Conservation (phyloP, 2,888 invertebrate species). For the Molanna angustata region DNA sequence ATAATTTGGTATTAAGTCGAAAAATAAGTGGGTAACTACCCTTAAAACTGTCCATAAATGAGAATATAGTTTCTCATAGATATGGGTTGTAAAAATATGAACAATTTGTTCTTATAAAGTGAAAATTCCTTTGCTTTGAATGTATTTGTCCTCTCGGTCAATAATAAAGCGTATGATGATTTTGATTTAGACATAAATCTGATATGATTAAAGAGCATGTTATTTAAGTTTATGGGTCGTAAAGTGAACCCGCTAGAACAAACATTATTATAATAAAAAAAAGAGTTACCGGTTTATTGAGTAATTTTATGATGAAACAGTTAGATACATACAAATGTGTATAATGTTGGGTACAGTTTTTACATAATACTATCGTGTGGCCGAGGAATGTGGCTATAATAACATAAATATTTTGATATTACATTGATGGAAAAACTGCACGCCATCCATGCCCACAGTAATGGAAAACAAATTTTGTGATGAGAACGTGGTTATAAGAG, state of each 20-base stretch:
- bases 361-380: too few species aligned
- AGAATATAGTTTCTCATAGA: not conserved
- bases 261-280: conserved; percentile 9
- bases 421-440: too few species aligned
- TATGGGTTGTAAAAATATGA: too few species aligned
- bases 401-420: too few species aligned
- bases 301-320: conserved; percentile 7
- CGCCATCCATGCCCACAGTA: too few species aligned
- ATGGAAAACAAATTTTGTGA: too few species aligned
- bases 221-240: conserved; percentile 1
- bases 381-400: too few species aligned
- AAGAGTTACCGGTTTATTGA: conserved; percentile 5
- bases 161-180: not conserved
- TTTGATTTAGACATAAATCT: conserved; percentile 10
- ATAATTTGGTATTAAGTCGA: not conserved
- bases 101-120: too few species aligned
- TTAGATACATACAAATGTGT: too few species aligned
- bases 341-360: too few species aligned
- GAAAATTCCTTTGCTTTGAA: not conserved
- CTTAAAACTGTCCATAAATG: too few species aligned
- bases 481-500: too few species aligned
- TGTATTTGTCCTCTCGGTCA: not conserved
- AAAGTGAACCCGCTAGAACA: conserved; percentile 7
- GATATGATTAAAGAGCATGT: conserved; percentile 12
- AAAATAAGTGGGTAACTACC: not conserved